These are phyloP conservation scores for Aplochiton taeniatus DNA, from an alignment of 2,797 vertebrate species.

Conservation along the genomic window DNA sequence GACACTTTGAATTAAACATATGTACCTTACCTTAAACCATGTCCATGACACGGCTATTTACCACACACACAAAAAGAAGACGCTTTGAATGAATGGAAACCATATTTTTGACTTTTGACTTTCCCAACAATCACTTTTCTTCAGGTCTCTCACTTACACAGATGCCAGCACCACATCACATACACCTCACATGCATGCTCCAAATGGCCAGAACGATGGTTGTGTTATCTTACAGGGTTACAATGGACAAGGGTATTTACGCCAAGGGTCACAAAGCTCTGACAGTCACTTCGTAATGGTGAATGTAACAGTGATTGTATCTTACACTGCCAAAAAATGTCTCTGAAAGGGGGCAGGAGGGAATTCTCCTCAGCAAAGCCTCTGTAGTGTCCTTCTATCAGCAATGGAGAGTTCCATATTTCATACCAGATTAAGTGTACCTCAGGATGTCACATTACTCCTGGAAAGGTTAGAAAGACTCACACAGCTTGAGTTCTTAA, in stretches of 20 bases:
- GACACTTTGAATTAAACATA: slow-evolving; percentile 47
- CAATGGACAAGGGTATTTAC: slow-evolving; percentile 70
- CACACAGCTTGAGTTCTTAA: slow-evolving; percentile 72
- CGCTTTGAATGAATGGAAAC: slow-evolving; percentile 51
- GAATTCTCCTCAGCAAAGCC: slow-evolving; percentile 10
- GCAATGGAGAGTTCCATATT: slow-evolving; percentile 57
- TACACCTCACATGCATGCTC: slow-evolving; percentile 83
- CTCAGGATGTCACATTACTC: slow-evolving; percentile 73
- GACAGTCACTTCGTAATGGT: slow-evolving; percentile 83
- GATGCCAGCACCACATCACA: slow-evolving; percentile 79
- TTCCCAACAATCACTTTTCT: slow-evolving; percentile 75
- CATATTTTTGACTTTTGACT: slow-evolving; percentile 58
- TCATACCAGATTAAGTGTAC: slow-evolving; percentile 75
- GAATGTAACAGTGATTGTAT: slow-evolving; percentile 80
- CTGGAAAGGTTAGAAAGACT: slow-evolving; percentile 79
- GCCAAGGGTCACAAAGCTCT: slow-evolving; percentile 82
- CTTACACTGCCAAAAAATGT: slow-evolving; percentile 75
- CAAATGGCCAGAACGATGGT: slow-evolving; percentile 83
- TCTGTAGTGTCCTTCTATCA: slow-evolving; percentile 26
- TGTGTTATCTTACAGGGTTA: slow-evolving; percentile 84
- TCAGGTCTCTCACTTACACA: slow-evolving; percentile 79
- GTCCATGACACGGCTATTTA: slow-evolving; percentile 64
- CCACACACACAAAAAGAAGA: slow-evolving; percentile 16
- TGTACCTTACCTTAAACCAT: slow-evolving; percentile 57
- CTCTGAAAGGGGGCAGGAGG: slow-evolving; percentile 44